A percentile compares a stretch with the other conserved stretches of the same genome.
Evolutionary conservation across 2,797 vertebrate genomes (phyloP).

Genomic region (Propithecus perrieri): DNA sequence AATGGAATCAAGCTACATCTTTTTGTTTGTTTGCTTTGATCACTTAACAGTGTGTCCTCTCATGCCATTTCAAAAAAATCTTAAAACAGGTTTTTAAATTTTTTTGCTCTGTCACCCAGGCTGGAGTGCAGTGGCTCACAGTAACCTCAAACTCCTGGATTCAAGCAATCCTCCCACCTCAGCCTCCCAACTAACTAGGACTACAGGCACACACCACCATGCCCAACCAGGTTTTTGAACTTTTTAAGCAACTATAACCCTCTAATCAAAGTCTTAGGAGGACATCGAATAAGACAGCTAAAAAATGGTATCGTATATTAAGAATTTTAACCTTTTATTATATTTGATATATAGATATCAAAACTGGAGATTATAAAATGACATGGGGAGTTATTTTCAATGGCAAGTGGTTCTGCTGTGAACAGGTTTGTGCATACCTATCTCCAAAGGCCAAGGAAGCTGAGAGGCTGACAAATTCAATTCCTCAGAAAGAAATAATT

Average conservation of each 20-base stretch:
- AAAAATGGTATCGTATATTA: constrained; percentile 10
- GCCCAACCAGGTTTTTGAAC: neutral
- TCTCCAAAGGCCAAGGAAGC: no score
- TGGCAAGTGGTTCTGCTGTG: neutral
- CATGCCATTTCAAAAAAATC: neutral
- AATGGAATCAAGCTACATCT: neutral
- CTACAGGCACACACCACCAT: neutral
- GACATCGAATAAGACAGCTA: neutral
- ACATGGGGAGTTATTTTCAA: neutral
- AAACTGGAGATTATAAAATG: neutral
- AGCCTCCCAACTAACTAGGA: neutral
- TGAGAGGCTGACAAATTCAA: no score
- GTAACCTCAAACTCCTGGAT: neutral
- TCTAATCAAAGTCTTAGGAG: neutral
- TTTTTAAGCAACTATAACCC: neutral
- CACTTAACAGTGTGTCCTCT: neutral
- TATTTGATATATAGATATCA: neutral
- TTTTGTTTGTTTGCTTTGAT: neutral
- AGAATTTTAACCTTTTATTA: neutral
- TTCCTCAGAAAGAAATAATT: no score
- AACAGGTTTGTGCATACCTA: no score
- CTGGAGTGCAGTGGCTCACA: neutral
- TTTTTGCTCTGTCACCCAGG: neutral
- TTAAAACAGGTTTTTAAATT: neutral
- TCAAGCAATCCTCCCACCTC: neutral